Evolutionary conservation across 2,888 invertebrate species (phyloP).

Genomic region (Dynastes tityus): DNA sequence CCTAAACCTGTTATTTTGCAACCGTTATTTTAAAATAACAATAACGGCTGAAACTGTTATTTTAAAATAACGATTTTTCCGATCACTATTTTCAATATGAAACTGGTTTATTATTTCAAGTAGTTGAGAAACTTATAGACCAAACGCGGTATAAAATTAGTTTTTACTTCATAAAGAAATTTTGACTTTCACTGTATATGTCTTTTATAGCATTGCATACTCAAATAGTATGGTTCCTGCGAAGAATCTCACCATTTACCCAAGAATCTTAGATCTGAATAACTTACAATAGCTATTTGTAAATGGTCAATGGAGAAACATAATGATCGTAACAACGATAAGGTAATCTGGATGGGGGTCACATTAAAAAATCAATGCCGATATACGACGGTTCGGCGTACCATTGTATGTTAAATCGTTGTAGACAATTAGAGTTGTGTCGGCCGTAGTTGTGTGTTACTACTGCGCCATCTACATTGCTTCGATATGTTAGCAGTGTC

Average conservation of each 20-base stretch:
- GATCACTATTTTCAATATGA: too few relatives aligned
- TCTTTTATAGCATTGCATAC: neutral
- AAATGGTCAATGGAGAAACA: slow-evolving; percentile 65
- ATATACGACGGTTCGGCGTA: slow-evolving; percentile 63
- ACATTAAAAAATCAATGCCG: slow-evolving; percentile 69
- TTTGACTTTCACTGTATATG: too few relatives aligned
- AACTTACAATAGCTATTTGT: slow-evolving; percentile 68
- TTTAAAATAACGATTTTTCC: too few relatives aligned
- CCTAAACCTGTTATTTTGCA: too few relatives aligned
- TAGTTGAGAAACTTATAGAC: too few relatives aligned
- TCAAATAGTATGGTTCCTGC: slow-evolving; percentile 50
- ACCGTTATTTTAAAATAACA: too few relatives aligned
- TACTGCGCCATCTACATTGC: slow-evolving; percentile 54
- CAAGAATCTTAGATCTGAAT: slow-evolving; percentile 59
- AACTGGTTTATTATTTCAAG: too few relatives aligned
- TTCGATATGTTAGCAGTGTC: slow-evolving; percentile 57
- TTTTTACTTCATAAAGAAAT: too few relatives aligned
- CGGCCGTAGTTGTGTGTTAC: slow-evolving; percentile 56
- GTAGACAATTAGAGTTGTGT: slow-evolving; percentile 66
- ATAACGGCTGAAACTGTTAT: too few relatives aligned
- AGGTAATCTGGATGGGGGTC: slow-evolving; percentile 66
- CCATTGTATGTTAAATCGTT: slow-evolving; percentile 68
- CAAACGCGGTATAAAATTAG: too few relatives aligned
- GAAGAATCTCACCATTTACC: slow-evolving; percentile 55
- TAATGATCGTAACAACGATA: slow-evolving; percentile 67